A percentile compares a stretch with the other conserved stretches of the same genome.
phyloP scores from a whole-genome alignment of 1,140 invertebrate genomes.

The Octopus sinensis region DNA sequence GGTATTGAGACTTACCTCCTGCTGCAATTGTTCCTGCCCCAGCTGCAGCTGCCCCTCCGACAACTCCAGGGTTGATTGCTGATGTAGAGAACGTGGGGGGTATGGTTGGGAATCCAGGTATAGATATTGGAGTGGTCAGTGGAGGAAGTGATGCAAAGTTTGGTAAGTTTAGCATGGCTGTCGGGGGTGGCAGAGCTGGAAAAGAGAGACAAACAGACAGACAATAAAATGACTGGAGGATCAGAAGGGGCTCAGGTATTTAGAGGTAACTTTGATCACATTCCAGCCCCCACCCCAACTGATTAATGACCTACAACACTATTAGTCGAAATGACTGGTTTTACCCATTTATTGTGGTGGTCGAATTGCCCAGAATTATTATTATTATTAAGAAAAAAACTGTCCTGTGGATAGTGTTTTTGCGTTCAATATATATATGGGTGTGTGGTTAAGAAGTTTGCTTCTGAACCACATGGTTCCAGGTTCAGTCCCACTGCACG shows the following conservation, averaged over 20 bases:
- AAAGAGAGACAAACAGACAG: neutral
- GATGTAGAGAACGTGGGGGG: conserved; percentile 33
- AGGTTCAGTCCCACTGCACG: too few relatives aligned
- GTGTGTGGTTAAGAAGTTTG: too few relatives aligned
- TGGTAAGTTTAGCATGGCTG: conserved; percentile 28
- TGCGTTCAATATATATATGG: too few relatives aligned
- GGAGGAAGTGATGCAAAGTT: conserved; percentile 37
- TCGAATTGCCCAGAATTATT: too few relatives aligned
- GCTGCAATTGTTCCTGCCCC: neutral
- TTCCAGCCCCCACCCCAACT: too few relatives aligned
- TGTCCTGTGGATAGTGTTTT: too few relatives aligned
- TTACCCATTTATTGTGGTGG: too few relatives aligned
- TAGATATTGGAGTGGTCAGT: conserved; percentile 39
- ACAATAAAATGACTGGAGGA: neutral
- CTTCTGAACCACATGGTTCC: too few relatives aligned
- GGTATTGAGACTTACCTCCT: neutral
- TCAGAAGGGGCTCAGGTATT: neutral
- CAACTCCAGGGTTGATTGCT: neutral
- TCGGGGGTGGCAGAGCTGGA: conserved; percentile 18
- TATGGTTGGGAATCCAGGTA: conserved; percentile 44
- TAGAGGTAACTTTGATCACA: too few relatives aligned
- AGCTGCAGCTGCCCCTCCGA: neutral
- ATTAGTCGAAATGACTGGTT: too few relatives aligned
- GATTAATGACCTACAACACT: too few relatives aligned
- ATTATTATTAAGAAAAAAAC: too few relatives aligned